Evolutionary conservation across 2,797 vertebrate species (phyloP).

Genomic region (Silurus aristotelis): DNA sequence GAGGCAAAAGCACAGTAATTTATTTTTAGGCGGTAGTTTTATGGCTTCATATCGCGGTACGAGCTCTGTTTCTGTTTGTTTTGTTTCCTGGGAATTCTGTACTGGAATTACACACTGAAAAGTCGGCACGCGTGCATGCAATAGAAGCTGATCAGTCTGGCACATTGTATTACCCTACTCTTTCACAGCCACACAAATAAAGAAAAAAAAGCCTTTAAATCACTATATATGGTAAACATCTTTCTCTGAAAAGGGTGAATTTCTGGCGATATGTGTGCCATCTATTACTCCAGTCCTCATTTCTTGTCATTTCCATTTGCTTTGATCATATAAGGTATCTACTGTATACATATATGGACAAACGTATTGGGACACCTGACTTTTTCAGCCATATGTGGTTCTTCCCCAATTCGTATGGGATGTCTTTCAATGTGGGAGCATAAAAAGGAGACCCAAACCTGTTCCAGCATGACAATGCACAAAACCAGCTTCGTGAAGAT

Average conservation of each 20-base stretch:
- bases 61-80: not conserved
- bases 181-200: not conserved
- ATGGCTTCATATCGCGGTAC: not conserved
- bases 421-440: no score
- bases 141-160: not conserved
- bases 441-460: no score
- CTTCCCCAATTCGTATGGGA: no score
- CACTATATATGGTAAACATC: not conserved
- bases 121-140: no score
- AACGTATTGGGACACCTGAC: no score
- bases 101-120: not conserved
- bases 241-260: not conserved
- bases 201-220: not conserved
- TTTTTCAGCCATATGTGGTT: no score
- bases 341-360: no score
- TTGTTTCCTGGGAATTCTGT: not conserved
- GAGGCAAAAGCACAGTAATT: slow-evolving; percentile 12
- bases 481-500: no score
- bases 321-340: no score
- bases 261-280: not conserved
- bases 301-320: no score
- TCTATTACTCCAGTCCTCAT: not conserved
- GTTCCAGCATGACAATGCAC: no score
- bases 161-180: not conserved
- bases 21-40: not conserved